Percentiles rank a stretch among this genome's conserved stretches.
These are phyloP conservation scores for Pelosia muscerda DNA, from an alignment of 2,888 invertebrate species.

Conservation along the genomic window DNA sequence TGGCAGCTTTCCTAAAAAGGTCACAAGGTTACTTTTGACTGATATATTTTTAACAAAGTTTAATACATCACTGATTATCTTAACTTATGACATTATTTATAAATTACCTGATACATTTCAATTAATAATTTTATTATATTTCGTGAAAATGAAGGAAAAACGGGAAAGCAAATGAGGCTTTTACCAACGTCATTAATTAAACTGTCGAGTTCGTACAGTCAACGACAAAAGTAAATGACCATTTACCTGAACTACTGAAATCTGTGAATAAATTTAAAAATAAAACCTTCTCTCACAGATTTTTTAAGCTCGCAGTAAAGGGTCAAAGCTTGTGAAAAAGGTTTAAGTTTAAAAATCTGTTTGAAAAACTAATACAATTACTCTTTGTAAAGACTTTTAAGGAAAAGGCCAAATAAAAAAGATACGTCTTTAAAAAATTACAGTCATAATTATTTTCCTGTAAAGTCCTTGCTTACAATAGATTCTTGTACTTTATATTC, in stretches of 20 bases:
- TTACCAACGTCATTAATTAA: slow-evolving; percentile 40
- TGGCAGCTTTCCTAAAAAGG: not conserved
- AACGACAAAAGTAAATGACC: not conserved
- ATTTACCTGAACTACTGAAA: not conserved
- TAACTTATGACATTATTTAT: not conserved
- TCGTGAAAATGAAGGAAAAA: slow-evolving; percentile 19
- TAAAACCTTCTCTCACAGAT: not conserved
- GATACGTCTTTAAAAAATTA: not conserved
- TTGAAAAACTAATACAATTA: not conserved
- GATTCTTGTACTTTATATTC: no score
- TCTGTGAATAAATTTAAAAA: not conserved
- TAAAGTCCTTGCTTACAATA: no score
- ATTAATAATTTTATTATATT: not conserved
- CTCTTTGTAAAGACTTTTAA: not conserved
- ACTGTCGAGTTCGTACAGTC: slow-evolving; percentile 34
- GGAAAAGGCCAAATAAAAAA: not conserved
- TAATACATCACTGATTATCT: not conserved
- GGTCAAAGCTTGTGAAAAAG: no score
- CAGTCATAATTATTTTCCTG: no score
- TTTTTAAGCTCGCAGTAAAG: not conserved
- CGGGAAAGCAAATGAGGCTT: slow-evolving; percentile 33
- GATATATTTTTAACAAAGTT: not conserved
- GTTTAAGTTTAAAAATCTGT: not conserved
- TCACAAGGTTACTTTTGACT: not conserved
- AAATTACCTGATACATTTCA: slow-evolving; percentile 5